A percentile compares a stretch with the other conserved stretches of the same genome.
phyloP scores from a whole-genome alignment of 1,140 invertebrate genomes.

The Pectinophora gossypiella region DNA sequence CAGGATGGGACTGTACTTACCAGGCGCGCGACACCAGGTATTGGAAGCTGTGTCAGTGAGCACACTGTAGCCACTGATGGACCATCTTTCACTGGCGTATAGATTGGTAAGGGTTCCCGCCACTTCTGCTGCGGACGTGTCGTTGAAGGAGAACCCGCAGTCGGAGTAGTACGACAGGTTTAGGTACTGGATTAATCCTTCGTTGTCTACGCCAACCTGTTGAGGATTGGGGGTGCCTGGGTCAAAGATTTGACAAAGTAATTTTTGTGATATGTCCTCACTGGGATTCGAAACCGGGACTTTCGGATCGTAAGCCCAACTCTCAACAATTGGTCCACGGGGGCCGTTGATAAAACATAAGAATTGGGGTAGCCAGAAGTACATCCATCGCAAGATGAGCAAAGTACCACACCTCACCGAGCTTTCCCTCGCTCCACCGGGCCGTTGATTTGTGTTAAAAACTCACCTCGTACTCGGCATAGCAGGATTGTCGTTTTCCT shows the following conservation, averaged over 20 bases:
- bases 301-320: too few species aligned
- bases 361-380: too few species aligned
- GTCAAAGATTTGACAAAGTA: too few species aligned
- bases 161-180: conserved; percentile 78
- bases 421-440: too few species aligned
- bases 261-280: too few species aligned
- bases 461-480: conserved; percentile 78
- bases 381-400: too few species aligned
- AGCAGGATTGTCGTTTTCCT: conserved; percentile 77
- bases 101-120: conserved; percentile 68
- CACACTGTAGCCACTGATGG: conserved; percentile 75
- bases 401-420: too few species aligned
- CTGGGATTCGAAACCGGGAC: too few species aligned
- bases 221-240: too few species aligned
- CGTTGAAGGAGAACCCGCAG: conserved; percentile 77
- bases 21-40: conserved; percentile 79
- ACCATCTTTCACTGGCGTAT: conserved; percentile 76
- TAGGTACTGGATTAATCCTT: conserved; percentile 80
- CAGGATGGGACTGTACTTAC: conserved; percentile 67
- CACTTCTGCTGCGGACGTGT: conserved; percentile 52
- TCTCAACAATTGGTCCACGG: too few species aligned
- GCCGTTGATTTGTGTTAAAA: too few species aligned
- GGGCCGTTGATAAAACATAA: too few species aligned
- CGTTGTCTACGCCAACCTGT: conserved; percentile 77
- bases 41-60: conserved; percentile 80